phyloP scores from a whole-genome alignment of 2,113 vertebrate species.

The Saimiri boliviensis region DNA sequence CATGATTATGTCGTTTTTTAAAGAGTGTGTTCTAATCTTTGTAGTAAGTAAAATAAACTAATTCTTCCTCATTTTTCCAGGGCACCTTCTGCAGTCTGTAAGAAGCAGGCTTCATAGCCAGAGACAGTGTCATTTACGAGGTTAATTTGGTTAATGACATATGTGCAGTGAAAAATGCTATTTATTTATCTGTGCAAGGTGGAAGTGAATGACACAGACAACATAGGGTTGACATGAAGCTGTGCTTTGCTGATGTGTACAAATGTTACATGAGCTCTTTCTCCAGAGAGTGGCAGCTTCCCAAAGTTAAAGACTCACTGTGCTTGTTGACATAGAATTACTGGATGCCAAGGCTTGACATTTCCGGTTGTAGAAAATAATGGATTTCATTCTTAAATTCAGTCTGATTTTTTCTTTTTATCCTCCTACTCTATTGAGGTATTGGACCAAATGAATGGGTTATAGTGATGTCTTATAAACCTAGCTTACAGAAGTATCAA shows the following conservation, averaged over 20 bases:
- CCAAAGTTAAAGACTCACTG: background rate
- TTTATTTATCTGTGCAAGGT: background rate
- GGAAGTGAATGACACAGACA: background rate
- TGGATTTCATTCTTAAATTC: background rate
- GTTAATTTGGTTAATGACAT: conserved; percentile 20
- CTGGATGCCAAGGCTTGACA: background rate
- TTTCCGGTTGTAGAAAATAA: conserved; percentile 9
- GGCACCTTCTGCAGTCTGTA: background rate
- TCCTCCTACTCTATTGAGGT: background rate
- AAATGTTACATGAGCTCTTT: background rate
- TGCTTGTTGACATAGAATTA: background rate
- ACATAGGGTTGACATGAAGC: background rate
- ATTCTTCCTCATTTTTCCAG: conserved; percentile 20
- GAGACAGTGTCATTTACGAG: background rate
- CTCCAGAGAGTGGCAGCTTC: background rate
- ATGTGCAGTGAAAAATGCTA: background rate
- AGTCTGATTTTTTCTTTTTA: background rate
- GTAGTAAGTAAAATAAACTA: conserved; percentile 44
- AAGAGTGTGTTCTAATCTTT: background rate
- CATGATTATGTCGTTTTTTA: background rate
- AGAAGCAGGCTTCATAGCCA: background rate
- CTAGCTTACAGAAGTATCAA: background rate
- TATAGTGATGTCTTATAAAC: background rate
- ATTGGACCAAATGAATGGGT: background rate
- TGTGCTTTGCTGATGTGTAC: background rate